Percentiles rank a stretch among this genome's conserved stretches.
Evolutionary conservation across 2,113 vertebrate species (phyloP).

Genomic region (human): GRCh38 chr19:32523501-32524000

Average conservation of each 20-base stretch:
- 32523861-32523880: not conserved
- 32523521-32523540: too few relatives aligned
- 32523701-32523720: not conserved
- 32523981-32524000: too few relatives aligned
- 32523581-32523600: too few relatives aligned
- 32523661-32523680: not conserved
- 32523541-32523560: too few relatives aligned
- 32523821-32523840: not conserved
- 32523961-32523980: not conserved
- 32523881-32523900: too few relatives aligned
- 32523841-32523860: not conserved
- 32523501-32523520: too few relatives aligned
- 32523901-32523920: too few relatives aligned
- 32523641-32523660: not conserved
- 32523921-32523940: too few relatives aligned
- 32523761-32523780: not conserved
- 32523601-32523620: too few relatives aligned
- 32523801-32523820: not conserved
- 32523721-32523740: not conserved
- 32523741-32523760: not conserved
- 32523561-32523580: too few relatives aligned
- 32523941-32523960: not conserved
- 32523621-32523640: not conserved
- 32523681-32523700: not conserved
- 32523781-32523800: not conserved